Base-by-base conservation (phyloP, 2,797 vertebrate species). In the Ispidina lecontei region DNA sequence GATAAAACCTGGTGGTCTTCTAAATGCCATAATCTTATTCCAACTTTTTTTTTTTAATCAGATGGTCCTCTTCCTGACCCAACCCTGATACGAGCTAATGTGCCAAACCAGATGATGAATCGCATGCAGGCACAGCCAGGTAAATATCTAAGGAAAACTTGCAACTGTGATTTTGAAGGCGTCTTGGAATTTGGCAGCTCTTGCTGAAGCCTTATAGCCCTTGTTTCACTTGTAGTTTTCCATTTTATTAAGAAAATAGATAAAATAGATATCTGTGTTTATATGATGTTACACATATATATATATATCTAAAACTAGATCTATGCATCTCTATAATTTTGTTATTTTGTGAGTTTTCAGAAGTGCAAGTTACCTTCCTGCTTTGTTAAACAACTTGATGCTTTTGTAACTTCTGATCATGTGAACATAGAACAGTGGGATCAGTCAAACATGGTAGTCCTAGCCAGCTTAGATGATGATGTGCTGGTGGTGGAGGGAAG, bases 81-180 rank as follows among this genome's bases (percentile, higher is more conserved):
- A 68, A 97, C 98, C 87, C 98, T 99, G 96, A 98, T 98, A 95
- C 98, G 98, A 96, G 98, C 98, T 72, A 87, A 95, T 84, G 98
- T 98, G 96, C 98, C 98, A 96, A 98, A 97, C 96, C 99, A 99
- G 97, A 99, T 99, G 98, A 98, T 98, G 95, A 98, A 97, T 96
- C 98, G 99, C 85, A 98, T 99, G 98, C 98, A 98, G 95, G 98
- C 97, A 52, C 98, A 98, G 54, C 79, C 97, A 90, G 97, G 98
- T 98, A 95, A 85, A 72, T 88, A 28, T 10, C 35, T 44, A 64
- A 89, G 76, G 44, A 74, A 80, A 67, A 56, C 4, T 60, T 3
- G 0, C 22, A 56, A 1, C 23, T 43, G 8, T 88, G 51, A 37
- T 71, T 62, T 46, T 68, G 13, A 90, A 89, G 51, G 29, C 51